These are phyloP conservation scores for Papilio machaon DNA, from an alignment of 1,140 invertebrate genomes.

Conservation along the genomic window DNA sequence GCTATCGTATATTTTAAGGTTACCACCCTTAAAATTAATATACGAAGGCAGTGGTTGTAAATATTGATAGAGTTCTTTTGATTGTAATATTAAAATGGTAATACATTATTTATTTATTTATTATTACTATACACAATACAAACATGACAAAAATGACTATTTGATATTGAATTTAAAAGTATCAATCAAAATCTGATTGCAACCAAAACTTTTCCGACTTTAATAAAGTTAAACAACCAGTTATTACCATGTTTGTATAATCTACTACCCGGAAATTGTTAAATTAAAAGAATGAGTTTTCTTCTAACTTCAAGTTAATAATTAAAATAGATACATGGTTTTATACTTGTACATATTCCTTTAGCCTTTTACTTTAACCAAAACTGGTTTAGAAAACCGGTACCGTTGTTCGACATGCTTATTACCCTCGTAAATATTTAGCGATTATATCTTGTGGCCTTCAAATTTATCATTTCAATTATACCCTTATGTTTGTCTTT, in stretches of 20 bases:
- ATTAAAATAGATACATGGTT: conserved; percentile 52
- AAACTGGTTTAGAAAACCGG: conserved; percentile 65
- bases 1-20: too few relatives aligned
- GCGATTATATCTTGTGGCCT: conserved; percentile 66
- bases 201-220: too few relatives aligned
- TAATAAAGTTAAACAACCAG: background rate
- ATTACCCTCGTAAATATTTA: conserved; percentile 63
- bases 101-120: background rate
- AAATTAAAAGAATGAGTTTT: background rate
- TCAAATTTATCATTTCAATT: conserved; percentile 53
- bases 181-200: background rate
- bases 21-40: too few relatives aligned
- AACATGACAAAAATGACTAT: too few relatives aligned
- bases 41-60: too few relatives aligned
- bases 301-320: conserved; percentile 29
- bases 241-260: background rate
- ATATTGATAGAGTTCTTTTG: too few relatives aligned
- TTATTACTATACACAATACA: too few relatives aligned
- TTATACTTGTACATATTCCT: conserved; percentile 12
- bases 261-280: background rate
- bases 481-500: conserved; percentile 15
- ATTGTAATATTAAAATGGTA: background rate
- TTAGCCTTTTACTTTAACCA: conserved; percentile 58
- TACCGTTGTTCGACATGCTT: conserved; percentile 57
- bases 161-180: background rate